These are phyloP conservation scores for Dynastes tityus DNA, from an alignment of 2,888 invertebrate species.

Conservation along the genomic window DNA sequence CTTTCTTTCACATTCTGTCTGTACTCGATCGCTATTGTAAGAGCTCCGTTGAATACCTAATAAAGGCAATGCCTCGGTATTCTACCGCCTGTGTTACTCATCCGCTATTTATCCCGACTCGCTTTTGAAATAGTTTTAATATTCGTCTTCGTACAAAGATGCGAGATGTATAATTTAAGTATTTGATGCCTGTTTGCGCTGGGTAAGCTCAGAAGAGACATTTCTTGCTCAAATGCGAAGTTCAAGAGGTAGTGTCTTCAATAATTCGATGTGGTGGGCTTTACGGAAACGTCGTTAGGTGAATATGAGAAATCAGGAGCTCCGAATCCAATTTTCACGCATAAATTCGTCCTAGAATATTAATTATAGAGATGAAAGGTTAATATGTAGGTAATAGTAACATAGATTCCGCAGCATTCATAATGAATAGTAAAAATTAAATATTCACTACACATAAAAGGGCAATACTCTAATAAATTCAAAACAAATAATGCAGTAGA, in stretches of 20 bases:
- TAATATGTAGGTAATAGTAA: background rate
- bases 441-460: too few relatives aligned
- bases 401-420: too few relatives aligned
- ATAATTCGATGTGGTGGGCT: background rate
- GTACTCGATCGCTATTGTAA: constrained; percentile 20
- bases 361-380: background rate
- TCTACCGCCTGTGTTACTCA: background rate
- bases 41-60: constrained; percentile 25
- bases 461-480: too few relatives aligned
- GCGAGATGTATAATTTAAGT: constrained; percentile 32
- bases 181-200: constrained; percentile 15
- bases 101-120: background rate
- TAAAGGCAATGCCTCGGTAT: constrained; percentile 19
- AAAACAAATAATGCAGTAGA: too few relatives aligned
- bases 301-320: background rate
- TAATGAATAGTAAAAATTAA: too few relatives aligned
- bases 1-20: constrained; percentile 17
- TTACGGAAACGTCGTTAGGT: background rate
- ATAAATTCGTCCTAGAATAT: background rate
- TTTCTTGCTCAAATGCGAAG: constrained; percentile 17
- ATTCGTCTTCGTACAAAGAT: constrained; percentile 8
- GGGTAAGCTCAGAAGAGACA: constrained; percentile 19
- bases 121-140: constrained; percentile 2
- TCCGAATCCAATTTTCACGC: background rate
- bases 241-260: constrained; percentile 23